A percentile compares a stretch with the other conserved stretches of the same genome.
Conservation (phyloP, 2,888 invertebrate species). For the Sinhomidia bicolor region DNA sequence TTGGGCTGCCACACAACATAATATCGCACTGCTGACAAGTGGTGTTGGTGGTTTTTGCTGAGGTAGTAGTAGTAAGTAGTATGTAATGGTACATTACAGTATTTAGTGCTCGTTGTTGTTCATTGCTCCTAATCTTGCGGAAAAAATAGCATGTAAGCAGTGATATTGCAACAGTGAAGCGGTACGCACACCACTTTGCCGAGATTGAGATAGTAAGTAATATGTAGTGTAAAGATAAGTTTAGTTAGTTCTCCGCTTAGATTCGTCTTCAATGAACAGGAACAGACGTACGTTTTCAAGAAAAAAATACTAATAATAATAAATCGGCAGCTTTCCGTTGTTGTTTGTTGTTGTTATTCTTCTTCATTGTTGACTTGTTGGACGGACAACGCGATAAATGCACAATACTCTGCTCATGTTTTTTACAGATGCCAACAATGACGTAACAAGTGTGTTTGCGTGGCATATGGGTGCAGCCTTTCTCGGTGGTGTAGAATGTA, state of each 20-base stretch:
- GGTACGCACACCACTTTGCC: constrained; percentile 6
- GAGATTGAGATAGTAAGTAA: neutral
- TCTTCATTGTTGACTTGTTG: too few relatives aligned
- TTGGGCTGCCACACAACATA: neutral
- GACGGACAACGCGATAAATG: too few relatives aligned
- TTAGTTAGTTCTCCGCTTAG: neutral
- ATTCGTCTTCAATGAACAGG: neutral
- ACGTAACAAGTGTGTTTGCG: constrained; percentile 69
- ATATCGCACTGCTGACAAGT: constrained; percentile 54
- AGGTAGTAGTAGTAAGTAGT: too few relatives aligned
- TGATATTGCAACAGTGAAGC: constrained; percentile 51
- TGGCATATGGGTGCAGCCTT: constrained; percentile 67
- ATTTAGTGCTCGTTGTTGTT: constrained; percentile 49
- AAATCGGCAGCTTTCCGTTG: neutral
- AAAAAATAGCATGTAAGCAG: constrained; percentile 50
- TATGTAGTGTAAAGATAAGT: neutral
- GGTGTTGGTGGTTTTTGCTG: constrained; percentile 9
- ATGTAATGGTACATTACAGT: constrained; percentile 40
- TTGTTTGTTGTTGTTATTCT: neutral
- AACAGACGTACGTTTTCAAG: neutral
- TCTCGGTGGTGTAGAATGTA: constrained; percentile 39
- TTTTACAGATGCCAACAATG: constrained; percentile 7
- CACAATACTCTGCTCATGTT: neutral
- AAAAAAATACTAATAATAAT: too few relatives aligned
- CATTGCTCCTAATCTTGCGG: constrained; percentile 68